These are phyloP conservation scores for Siphamia tubifer DNA, from an alignment of 2,113 vertebrate genomes.

Conservation along the genomic window DNA sequence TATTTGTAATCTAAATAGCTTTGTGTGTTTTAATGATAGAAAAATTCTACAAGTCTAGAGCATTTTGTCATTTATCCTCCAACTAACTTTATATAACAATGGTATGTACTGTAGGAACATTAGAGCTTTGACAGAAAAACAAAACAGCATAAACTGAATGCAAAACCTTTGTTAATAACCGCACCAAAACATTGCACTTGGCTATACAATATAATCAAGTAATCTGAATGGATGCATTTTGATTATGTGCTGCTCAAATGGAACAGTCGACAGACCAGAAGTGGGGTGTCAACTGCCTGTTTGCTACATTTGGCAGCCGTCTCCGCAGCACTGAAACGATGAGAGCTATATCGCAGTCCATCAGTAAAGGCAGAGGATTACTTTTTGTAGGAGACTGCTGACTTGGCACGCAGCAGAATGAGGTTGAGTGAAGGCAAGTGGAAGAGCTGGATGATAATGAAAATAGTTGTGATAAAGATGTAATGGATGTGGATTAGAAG, in stretches of 20 bases:
- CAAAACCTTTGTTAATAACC: neutral
- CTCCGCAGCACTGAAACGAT: constrained; percentile 31
- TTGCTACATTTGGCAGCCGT: constrained; percentile 35
- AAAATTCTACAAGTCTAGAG: constrained; percentile 40
- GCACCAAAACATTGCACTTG: constrained; percentile 33
- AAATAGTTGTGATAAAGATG: constrained; percentile 75
- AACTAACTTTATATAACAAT: constrained; percentile 39
- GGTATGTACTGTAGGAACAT: neutral
- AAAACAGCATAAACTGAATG: constrained; percentile 33
- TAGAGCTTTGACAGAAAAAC: constrained; percentile 21
- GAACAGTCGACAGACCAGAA: constrained; percentile 50
- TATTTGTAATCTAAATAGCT: constrained; percentile 59
- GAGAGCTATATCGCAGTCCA: constrained; percentile 67
- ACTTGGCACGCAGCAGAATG: constrained; percentile 60
- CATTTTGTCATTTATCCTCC: constrained; percentile 58
- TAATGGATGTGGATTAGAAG: constrained; percentile 64
- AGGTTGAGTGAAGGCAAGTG: constrained; percentile 66
- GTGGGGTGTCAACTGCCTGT: constrained; percentile 56
- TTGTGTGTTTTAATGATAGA: constrained; percentile 61
- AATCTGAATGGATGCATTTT: constrained; percentile 50
- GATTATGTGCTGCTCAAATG: constrained; percentile 26
- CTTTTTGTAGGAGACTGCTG: constrained; percentile 67
- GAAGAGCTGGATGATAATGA: constrained; percentile 64
- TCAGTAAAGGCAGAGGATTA: constrained; percentile 66
- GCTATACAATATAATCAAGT: constrained; percentile 35